phyloP scores from a whole-genome alignment of 2,888 invertebrate species.

The Busseola fusca region DNA sequence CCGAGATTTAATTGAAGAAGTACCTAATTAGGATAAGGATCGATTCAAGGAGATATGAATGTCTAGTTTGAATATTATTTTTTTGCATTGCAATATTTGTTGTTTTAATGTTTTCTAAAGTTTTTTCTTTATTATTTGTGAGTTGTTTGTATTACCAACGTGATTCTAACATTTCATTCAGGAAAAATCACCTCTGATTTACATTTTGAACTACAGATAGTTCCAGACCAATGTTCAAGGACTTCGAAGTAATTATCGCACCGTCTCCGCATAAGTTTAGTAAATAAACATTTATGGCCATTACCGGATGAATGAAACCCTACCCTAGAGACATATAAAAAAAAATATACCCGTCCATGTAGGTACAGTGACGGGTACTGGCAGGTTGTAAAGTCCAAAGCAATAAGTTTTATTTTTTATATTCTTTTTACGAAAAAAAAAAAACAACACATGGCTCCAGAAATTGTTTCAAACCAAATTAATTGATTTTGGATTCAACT shows the following conservation, averaged over 20 bases:
- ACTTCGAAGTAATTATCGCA: constrained; percentile 8
- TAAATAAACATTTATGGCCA: constrained; percentile 20
- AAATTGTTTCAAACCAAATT: not conserved
- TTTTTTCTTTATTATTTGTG: not conserved
- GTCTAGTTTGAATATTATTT: constrained; percentile 25
- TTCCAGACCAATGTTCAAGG: not conserved
- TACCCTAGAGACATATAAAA: constrained; percentile 1
- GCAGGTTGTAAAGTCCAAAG: constrained; percentile 35
- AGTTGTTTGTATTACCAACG: not conserved
- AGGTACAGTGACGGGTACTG: constrained; percentile 8
- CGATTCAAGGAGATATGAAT: constrained; percentile 11
- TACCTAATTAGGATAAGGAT: constrained; percentile 31
- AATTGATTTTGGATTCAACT: not conserved
- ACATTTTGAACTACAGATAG: not conserved
- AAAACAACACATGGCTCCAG: not conserved
- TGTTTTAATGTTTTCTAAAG: not conserved
- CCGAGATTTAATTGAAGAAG: constrained; percentile 33
- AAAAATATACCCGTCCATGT: constrained; percentile 1
- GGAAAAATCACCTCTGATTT: not conserved
- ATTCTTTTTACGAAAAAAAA: not conserved
- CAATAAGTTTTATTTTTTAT: not conserved
- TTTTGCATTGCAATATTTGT: not conserved
- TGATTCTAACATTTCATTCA: not conserved
- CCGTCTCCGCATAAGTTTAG: not conserved
- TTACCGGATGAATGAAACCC: constrained; percentile 19